Conservation (phyloP, 2,113 vertebrate genomes). For the Egretta garzetta region DNA sequence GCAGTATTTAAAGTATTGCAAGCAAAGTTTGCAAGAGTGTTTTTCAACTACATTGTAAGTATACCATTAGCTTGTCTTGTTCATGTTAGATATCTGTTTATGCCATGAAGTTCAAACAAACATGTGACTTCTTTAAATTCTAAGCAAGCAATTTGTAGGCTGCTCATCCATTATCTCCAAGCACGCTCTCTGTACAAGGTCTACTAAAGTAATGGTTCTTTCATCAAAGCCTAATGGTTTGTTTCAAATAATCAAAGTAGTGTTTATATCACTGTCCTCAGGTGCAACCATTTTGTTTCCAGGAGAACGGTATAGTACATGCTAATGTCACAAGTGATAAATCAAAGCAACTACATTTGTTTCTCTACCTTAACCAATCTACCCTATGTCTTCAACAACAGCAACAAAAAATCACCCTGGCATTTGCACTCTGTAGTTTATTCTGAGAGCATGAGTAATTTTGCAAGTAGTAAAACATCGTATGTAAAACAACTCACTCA, state of each 20-base stretch:
- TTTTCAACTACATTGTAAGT: conserved; percentile 21
- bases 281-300: conserved; percentile 80
- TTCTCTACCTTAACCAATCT: conserved; percentile 74
- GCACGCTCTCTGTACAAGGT: conserved; percentile 49
- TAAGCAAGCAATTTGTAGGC: conserved; percentile 69
- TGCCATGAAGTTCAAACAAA: conserved; percentile 66
- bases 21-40: not conserved
- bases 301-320: conserved; percentile 66
- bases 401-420: conserved; percentile 67
- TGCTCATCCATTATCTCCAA: conserved; percentile 75
- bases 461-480: conserved; percentile 63
- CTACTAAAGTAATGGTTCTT: conserved; percentile 75
- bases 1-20: not conserved
- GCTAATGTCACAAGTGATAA: conserved; percentile 80
- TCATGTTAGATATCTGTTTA: conserved; percentile 49
- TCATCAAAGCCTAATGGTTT: conserved; percentile 83
- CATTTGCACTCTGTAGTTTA: conserved; percentile 70
- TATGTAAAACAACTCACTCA: conserved; percentile 75
- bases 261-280: conserved; percentile 80
- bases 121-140: conserved; percentile 75
- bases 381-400: conserved; percentile 56
- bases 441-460: conserved; percentile 58
- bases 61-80: conserved; percentile 46
- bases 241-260: conserved; percentile 82
- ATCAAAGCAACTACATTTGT: conserved; percentile 79